These are phyloP conservation scores for Hypomecis atomaria DNA, from an alignment of 2,888 invertebrate genomes.

Conservation along the genomic window DNA sequence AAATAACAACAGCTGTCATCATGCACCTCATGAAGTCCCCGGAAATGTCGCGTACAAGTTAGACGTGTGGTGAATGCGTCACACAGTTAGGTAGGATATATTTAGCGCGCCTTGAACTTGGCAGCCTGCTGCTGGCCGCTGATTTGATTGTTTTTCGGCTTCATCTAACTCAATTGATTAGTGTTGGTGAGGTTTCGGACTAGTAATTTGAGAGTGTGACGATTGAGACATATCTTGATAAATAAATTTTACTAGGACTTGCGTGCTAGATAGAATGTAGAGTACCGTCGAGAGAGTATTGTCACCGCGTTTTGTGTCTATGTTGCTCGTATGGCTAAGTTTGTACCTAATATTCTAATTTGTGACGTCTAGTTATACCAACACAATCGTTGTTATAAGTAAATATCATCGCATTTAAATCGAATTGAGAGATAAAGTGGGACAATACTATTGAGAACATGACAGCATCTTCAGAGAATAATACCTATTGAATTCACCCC, in stretches of 20 bases:
- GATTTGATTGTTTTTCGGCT: conserved; percentile 25
- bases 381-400: neutral
- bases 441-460: neutral
- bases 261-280: neutral
- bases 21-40: conserved; percentile 3
- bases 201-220: conserved; percentile 1
- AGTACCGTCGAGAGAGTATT: too few relatives aligned
- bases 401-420: neutral
- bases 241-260: neutral
- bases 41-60: conserved; percentile 23
- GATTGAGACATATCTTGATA: neutral
- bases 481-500: conserved; percentile 14
- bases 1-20: conserved; percentile 8
- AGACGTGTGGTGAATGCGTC: conserved; percentile 17
- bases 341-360: too few relatives aligned
- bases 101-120: conserved; percentile 27
- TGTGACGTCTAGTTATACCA: too few relatives aligned
- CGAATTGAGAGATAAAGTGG: neutral
- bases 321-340: too few relatives aligned
- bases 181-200: conserved; percentile 18
- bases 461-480: conserved; percentile 2
- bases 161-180: conserved; percentile 21
- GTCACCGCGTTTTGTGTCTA: too few relatives aligned
- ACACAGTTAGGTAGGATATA: conserved; percentile 9
- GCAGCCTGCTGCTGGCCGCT: conserved; percentile 1